Evolutionary conservation across 1,140 invertebrate species (phyloP).

Genomic region (Pemphigus obesinymphae): DNA sequence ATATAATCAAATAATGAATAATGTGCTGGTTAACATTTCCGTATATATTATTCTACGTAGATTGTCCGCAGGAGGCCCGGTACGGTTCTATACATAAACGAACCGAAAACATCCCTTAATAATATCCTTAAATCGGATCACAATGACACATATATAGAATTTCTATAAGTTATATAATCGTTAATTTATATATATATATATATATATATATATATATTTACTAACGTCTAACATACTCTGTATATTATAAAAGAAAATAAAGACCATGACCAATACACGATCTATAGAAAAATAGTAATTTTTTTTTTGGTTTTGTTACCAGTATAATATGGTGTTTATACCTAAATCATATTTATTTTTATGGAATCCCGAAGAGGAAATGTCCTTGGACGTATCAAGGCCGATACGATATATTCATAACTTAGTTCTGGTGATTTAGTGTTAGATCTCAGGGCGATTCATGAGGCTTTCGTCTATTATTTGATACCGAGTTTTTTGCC

Average conservation of each 20-base stretch:
- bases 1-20: neutral
- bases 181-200: neutral
- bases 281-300: neutral
- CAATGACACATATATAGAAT: neutral
- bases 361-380: constrained; percentile 26
- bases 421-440: constrained; percentile 11
- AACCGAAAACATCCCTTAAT: neutral
- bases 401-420: neutral
- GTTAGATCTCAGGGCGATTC: neutral
- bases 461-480: neutral
- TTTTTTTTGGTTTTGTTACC: constrained; percentile 18
- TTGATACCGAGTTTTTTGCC: neutral
- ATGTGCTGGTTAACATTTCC: neutral
- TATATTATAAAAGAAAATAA: neutral
- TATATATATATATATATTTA: neutral
- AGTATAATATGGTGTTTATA: neutral
- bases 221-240: too few species aligned
- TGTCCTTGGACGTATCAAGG: constrained; percentile 31
- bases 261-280: constrained; percentile 14
- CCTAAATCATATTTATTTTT: neutral
- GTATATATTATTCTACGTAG: too few species aligned
- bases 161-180: neutral
- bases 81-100: neutral
- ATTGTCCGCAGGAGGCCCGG: neutral
- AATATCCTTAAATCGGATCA: neutral